Percentiles rank a stretch among this genome's conserved stretches.
Evolutionary conservation across 2,888 invertebrate species (phyloP).

Genomic region (Physocephala rufipes): DNA sequence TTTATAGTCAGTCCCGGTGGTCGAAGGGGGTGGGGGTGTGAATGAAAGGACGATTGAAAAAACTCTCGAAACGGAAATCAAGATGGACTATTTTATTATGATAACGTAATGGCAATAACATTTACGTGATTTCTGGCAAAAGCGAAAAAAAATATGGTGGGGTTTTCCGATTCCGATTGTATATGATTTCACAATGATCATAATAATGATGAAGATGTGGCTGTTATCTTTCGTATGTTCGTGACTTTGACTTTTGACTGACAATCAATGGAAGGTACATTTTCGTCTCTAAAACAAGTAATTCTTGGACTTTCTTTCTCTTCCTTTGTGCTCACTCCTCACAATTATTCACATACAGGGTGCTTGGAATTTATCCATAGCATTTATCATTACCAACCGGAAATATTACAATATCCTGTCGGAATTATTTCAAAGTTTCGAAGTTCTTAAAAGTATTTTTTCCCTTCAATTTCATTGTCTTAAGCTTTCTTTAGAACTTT

Average conservation of each 20-base stretch:
- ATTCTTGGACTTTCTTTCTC: slow-evolving; percentile 36
- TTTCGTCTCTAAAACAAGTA: slow-evolving; percentile 38
- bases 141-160: background rate
- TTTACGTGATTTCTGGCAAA: background rate
- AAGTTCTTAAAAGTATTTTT: slow-evolving; percentile 7
- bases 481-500: slow-evolving; percentile 32
- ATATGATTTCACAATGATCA: too few species aligned
- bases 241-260: slow-evolving; percentile 33
- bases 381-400: too few species aligned
- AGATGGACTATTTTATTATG: slow-evolving; percentile 29
- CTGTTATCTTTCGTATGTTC: background rate
- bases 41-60: background rate
- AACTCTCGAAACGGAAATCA: background rate
- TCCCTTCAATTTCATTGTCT: background rate
- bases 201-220: background rate
- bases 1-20: slow-evolving; percentile 41
- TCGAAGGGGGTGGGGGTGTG: too few species aligned
- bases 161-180: slow-evolving; percentile 30
- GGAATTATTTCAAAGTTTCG: background rate
- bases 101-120: slow-evolving; percentile 26
- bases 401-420: too few species aligned
- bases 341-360: background rate
- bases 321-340: slow-evolving; percentile 32
- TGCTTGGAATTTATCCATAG: background rate
- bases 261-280: slow-evolving; percentile 32